Percentiles rank a stretch among this genome's conserved stretches.
Conservation (phyloP, 2,797 vertebrate species). For the Valencia hispanica region DNA sequence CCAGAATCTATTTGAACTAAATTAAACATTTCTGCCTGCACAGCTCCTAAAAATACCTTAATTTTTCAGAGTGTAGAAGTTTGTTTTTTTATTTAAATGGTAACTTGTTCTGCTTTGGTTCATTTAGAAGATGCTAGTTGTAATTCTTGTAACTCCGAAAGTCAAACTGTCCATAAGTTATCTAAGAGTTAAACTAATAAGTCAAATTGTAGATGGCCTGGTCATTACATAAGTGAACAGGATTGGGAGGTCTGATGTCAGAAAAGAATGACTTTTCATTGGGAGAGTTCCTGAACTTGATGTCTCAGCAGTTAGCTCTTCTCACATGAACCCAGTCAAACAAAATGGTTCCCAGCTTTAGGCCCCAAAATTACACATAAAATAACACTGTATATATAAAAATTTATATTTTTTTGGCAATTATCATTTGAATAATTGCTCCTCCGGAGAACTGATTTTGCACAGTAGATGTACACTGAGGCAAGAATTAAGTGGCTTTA, state of each 20-base stretch:
- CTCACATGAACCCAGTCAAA: not conserved
- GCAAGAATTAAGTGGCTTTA: constrained; percentile 51
- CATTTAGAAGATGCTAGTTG: no score
- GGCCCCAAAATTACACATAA: not conserved
- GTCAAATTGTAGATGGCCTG: no score
- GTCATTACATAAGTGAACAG: no score
- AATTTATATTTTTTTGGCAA: constrained; percentile 31
- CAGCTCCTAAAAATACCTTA: no score
- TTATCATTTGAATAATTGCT: constrained; percentile 43
- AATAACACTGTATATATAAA: not conserved
- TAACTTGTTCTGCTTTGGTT: no score
- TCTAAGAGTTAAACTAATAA: no score
- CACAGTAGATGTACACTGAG: constrained; percentile 31
- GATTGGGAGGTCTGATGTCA: not conserved
- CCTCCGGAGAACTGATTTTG: constrained; percentile 45
- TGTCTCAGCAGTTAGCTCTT: not conserved
- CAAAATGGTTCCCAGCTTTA: not conserved
- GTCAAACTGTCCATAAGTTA: no score
- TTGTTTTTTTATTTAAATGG: no score
- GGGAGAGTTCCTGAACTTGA: not conserved
- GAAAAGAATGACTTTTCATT: not conserved
- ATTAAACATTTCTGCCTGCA: no score
- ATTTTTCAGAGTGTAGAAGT: no score
- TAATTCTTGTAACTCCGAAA: no score
- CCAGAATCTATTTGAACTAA: no score